A percentile compares a stretch with the other conserved stretches of the same genome.
Conservation (phyloP, 2,888 invertebrate genomes). For the Dasypogon diadema region DNA sequence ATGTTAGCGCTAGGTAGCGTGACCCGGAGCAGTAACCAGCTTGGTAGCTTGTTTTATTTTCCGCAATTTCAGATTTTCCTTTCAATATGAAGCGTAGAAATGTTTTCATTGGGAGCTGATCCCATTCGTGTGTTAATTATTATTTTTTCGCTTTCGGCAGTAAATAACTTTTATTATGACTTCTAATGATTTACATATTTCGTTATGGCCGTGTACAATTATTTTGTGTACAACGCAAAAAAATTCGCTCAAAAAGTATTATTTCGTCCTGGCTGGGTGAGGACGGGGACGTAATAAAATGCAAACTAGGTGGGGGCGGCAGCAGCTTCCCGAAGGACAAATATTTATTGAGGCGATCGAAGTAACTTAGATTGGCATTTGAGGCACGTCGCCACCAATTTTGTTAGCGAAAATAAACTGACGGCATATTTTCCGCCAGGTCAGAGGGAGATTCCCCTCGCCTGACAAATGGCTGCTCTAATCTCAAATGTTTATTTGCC, state of each 20-base stretch:
- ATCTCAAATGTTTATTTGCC: conserved; percentile 40
- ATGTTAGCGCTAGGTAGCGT: conserved; percentile 37
- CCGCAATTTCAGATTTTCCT: conserved; percentile 44
- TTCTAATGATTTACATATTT: conserved; percentile 27
- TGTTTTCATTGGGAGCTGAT: conserved; percentile 41
- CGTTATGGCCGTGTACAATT: conserved; percentile 10
- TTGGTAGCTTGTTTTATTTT: conserved; percentile 33
- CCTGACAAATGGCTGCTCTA: conserved; percentile 33
- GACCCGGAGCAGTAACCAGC: conserved; percentile 41
- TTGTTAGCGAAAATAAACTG: conserved; percentile 18
- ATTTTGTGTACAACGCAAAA: neutral
- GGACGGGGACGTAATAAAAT: conserved; percentile 26
- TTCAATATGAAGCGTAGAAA: conserved; percentile 39
- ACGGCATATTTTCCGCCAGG: neutral
- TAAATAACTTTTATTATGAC: conserved; percentile 35
- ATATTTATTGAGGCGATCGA: conserved; percentile 14
- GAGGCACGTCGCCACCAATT: conserved; percentile 30
- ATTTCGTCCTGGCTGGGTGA: neutral
- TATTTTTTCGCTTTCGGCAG: conserved; percentile 44
- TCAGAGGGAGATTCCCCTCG: neutral
- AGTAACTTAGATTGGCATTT: conserved; percentile 34
- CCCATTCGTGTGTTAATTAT: conserved; percentile 43
- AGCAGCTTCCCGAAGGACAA: conserved; percentile 25
- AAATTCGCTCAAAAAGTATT: conserved; percentile 12
- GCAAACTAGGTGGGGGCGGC: conserved; percentile 7